Evolutionary conservation across 2,888 invertebrate species (phyloP), one percentile per base, ranked within the genome.

Genomic region (Anoplius nigerrimus): DNA sequence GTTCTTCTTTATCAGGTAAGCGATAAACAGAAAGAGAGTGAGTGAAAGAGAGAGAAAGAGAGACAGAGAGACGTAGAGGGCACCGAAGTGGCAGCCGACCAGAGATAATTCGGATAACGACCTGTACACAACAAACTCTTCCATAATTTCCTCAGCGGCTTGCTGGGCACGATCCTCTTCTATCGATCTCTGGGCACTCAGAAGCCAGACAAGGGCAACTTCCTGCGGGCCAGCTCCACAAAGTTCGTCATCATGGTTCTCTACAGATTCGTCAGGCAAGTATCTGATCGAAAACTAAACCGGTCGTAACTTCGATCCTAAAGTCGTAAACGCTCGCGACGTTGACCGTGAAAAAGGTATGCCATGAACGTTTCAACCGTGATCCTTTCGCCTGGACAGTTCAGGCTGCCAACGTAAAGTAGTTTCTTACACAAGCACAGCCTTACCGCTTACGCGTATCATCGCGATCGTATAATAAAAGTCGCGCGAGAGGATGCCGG

Each of bases 1-100:
- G 4, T 96, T 96, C 89, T 96, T 95, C 90, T 95, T 95, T 82
- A 95, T 96, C 76, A 95, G 95, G 94, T 95, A 84, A 85, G 82
- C 58, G 2, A 53, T 34, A n/a, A n/a, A n/a, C n/a, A 27, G 24
- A 21, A 21, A n/a, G 24, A 4, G 15, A 58, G 1, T 5, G 16
- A 13, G 52, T 18, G 16, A 20, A 6, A 24, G 20, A 56, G 27
- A n/a, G 5, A n/a, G n/a, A n/a, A n/a, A n/a, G n/a, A n/a, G n/a
- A n/a, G n/a, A n/a, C n/a, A n/a, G 34, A 34, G 34, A 6, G 34
- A 20, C 34, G 21, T 34, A 46, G 1, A 45, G 58, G 22, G 58
- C 2, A 48, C n/a, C n/a, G n/a, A 11, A 34, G 6, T 34, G 34
- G 11, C 34, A n/a, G n/a, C 18, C 16, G 24, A 15, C 18, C 18